Evolutionary conservation across 1,140 invertebrate species (phyloP).

Genomic region (Drosophila trapezifrons): DNA sequence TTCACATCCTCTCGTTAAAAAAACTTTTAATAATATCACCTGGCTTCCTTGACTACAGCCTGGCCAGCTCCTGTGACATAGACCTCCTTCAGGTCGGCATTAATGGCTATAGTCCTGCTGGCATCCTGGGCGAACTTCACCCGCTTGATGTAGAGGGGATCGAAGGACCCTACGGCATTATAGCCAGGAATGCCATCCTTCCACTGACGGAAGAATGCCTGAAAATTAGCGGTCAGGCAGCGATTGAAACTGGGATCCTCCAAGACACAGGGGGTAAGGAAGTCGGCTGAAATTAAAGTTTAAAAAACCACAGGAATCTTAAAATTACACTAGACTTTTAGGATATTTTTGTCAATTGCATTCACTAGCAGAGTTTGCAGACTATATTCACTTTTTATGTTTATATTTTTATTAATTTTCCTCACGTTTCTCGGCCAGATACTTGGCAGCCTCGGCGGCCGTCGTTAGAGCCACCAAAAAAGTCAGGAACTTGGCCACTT

Average conservation of each 20-base stretch:
- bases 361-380: background rate
- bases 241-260: conserved; percentile 44
- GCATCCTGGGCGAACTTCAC: conserved; percentile 57
- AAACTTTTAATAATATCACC: conserved; percentile 16
- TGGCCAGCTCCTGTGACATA: conserved; percentile 46
- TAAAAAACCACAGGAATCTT: background rate
- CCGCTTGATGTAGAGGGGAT: conserved; percentile 58
- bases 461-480: conserved; percentile 33
- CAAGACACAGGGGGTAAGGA: conserved; percentile 54
- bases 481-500: conserved; percentile 22
- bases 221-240: conserved; percentile 59
- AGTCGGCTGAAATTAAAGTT: conserved; percentile 41
- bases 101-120: conserved; percentile 43
- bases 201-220: conserved; percentile 60
- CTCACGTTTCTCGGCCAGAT: conserved; percentile 67
- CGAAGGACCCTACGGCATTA: conserved; percentile 50
- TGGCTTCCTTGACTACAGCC: conserved; percentile 44
- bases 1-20: too few species aligned
- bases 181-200: conserved; percentile 68
- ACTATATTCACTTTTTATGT: background rate
- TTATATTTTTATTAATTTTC: background rate
- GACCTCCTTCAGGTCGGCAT: conserved; percentile 64
- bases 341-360: too few species aligned
- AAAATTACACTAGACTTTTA: too few species aligned
- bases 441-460: conserved; percentile 24